Base-by-base conservation (phyloP, 2,113 vertebrate species). In the Lamprotornis superbus region DNA sequence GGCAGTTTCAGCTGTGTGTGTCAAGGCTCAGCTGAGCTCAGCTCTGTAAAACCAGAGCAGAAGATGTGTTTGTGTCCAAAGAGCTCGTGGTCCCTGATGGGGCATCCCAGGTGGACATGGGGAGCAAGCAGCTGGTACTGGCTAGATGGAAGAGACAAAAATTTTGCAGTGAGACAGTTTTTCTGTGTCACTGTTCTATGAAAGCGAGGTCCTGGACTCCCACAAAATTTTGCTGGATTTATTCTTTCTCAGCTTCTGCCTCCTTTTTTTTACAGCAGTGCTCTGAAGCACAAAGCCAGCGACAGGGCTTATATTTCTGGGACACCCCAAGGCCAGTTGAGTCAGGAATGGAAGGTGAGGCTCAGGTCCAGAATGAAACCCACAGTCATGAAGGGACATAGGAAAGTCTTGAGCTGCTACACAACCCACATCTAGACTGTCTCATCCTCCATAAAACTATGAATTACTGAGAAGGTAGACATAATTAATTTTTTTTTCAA, bases 281-380 rank as follows among this genome's bases (percentile, higher is more conserved):
- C 3, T 25, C 44, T 65, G 30, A 56, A 33, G 60, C 35, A 35
- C 6, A 15, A 27, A 65, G 22, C 15, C 49, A 31, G 22, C 0
- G 4, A 10, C 10, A 82, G 56, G 42, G 10, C 6, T 81, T 61
- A 50, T 20, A 5, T 18, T 65, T n/a, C 52, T 60, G 70, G 40
- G 44, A n/a, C 8, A 15, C 5, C 14, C 17, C 24, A 42, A 67
- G 23, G 8, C 49, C 44, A 40, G 0, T 0, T 37, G 53, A 46
- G 10, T 30, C 27, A 13, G 0, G 0, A 8, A 4, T 56, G 50
- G 46, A 69, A 59, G 9, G 9, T 35, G 56, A 87, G 5, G 17
- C 40, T 73, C 25, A 15, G 49, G 33, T 12, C 13, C 24, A 60
- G 37, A 19, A 3, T 60, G 46, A 87, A 87, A 35, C 20, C 10